Evolutionary conservation across 2,797 vertebrate genomes (phyloP).

Genomic region (Chrysocyon brachyurus): DNA sequence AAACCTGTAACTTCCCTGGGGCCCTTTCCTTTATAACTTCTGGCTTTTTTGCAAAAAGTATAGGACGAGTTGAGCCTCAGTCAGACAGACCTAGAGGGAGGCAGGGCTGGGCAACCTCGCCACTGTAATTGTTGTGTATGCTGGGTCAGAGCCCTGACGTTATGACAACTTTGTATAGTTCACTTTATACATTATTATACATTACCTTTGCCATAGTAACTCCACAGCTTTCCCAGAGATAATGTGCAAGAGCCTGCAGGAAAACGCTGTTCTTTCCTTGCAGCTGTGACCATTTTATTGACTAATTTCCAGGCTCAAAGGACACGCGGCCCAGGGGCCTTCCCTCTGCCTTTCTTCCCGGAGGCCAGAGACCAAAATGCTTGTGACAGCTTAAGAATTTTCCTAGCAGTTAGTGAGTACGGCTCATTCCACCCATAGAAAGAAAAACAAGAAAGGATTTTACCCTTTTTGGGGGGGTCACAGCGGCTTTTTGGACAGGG

Average conservation of each 20-base stretch:
- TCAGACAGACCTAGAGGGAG: constrained; percentile 69
- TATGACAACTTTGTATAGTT: constrained; percentile 78
- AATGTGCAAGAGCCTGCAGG: constrained; percentile 73
- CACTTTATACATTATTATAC: constrained; percentile 73
- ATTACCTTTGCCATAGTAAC: constrained; percentile 76
- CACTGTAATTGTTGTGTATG: constrained; percentile 64
- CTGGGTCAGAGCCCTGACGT: constrained; percentile 80
- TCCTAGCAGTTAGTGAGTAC: neutral
- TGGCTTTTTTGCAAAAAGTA: constrained; percentile 86
- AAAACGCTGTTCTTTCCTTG: constrained; percentile 78
- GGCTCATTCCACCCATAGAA: constrained; percentile 30
- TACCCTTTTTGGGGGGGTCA: neutral
- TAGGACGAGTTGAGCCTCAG: constrained; percentile 84
- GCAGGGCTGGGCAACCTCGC: neutral
- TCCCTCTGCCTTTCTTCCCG: neutral
- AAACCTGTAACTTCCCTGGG: constrained; percentile 80
- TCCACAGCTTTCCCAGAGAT: constrained; percentile 77
- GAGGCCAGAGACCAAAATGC: constrained; percentile 26
- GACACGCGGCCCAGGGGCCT: constrained; percentile 57
- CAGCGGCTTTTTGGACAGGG: constrained; percentile 33
- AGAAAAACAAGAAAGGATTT: constrained; percentile 59
- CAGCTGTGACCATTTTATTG: constrained; percentile 85
- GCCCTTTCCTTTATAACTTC: constrained; percentile 85
- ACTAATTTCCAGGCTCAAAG: constrained; percentile 77
- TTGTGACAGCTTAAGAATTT: neutral